phyloP scores from a whole-genome alignment of 2,113 vertebrate species.

The Agelaius tricolor region DNA sequence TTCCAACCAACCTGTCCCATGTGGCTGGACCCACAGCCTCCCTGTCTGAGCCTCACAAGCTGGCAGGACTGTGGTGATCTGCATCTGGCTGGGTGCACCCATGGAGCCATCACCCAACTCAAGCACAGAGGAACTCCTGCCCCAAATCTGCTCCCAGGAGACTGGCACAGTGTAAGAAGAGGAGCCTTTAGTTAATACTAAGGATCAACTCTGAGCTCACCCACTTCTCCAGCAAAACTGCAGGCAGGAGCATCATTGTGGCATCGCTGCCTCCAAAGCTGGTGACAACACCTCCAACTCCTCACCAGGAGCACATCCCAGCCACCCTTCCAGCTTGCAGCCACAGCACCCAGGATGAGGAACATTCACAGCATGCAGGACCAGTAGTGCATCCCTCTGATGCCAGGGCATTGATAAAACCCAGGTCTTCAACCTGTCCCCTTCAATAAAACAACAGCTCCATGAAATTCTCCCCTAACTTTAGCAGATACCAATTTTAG shows the following conservation, averaged over 20 bases:
- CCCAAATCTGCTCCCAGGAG: not conserved
- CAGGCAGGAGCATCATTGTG: rapidly evolving
- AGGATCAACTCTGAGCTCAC: not conserved
- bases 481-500: constrained; percentile 5
- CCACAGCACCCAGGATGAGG: not conserved
- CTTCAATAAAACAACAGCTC: not conserved
- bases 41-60: not conserved
- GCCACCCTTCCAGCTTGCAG: not conserved
- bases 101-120: not conserved
- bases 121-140: not conserved
- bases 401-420: not conserved
- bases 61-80: rapidly evolving
- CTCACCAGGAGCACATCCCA: not conserved
- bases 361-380: not conserved
- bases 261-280: not conserved
- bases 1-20: rapidly evolving
- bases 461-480: not conserved
- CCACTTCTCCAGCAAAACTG: rapidly evolving
- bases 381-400: not conserved
- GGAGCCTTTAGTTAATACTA: not conserved
- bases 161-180: not conserved
- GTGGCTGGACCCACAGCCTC: not conserved
- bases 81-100: not conserved
- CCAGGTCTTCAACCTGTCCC: not conserved
- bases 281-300: not conserved